These are phyloP conservation scores for Leptinotarsa lineolata DNA, from an alignment of 1,140 invertebrate species.

Conservation along the genomic window DNA sequence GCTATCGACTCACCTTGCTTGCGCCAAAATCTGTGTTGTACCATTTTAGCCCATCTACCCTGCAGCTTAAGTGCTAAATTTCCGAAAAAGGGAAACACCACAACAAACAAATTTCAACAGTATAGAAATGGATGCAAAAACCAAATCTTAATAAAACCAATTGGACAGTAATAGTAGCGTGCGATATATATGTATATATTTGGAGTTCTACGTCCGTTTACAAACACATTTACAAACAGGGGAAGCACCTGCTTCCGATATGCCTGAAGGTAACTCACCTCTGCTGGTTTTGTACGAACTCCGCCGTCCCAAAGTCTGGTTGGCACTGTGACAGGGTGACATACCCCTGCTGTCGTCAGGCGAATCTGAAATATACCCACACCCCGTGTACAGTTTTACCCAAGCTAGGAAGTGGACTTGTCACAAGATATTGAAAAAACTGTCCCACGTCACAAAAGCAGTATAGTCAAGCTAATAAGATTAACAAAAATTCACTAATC, in stretches of 20 bases:
- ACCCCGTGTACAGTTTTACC: conserved; percentile 17
- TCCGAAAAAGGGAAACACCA: conserved; percentile 4
- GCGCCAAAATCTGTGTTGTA: conserved; percentile 28
- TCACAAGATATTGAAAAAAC: too few species aligned
- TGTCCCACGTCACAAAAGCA: too few species aligned
- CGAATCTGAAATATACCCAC: conserved; percentile 67
- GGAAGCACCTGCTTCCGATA: conserved; percentile 19
- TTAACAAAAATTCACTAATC: too few species aligned
- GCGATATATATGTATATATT: conserved; percentile 27
- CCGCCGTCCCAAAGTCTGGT: conserved; percentile 70
- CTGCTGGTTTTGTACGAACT: conserved; percentile 85
- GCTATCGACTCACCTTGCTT: conserved; percentile 21
- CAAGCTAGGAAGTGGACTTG: background rate
- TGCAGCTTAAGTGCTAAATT: conserved; percentile 24
- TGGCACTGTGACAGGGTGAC: conserved; percentile 71
- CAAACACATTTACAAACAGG: conserved; percentile 31
- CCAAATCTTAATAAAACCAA: conserved; percentile 20
- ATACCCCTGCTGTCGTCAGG: conserved; percentile 78
- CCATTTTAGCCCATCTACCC: conserved; percentile 23
- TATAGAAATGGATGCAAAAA: conserved; percentile 23
- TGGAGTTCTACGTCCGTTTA: conserved; percentile 13
- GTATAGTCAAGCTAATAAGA: too few species aligned
- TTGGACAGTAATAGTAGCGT: conserved; percentile 32
- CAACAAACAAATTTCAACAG: conserved; percentile 11
- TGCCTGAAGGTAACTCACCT: conserved; percentile 64